Evolutionary conservation across 2,113 vertebrate species (phyloP).

Genomic region (Rhizomys pruinosus): DNA sequence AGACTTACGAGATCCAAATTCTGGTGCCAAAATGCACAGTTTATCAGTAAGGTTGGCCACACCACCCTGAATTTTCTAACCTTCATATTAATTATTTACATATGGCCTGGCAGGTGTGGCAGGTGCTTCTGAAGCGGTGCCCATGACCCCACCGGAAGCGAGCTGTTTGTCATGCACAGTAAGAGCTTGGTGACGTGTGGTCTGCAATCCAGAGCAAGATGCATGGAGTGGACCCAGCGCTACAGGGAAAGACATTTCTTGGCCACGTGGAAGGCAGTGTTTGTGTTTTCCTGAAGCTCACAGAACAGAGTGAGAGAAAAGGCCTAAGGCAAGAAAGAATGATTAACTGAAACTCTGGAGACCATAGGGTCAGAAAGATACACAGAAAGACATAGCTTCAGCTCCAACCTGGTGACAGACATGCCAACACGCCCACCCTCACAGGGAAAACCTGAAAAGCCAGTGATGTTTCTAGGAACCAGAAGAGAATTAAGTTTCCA

Average conservation of each 20-base stretch:
- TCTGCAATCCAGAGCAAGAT: neutral
- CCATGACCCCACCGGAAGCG: neutral
- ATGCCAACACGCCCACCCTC: accelerated
- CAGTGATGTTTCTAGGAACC: neutral
- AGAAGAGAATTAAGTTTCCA: neutral
- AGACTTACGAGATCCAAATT: neutral
- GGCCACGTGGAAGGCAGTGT: neutral
- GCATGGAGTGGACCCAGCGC: neutral
- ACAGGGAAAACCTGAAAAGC: neutral
- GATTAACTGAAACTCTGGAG: neutral
- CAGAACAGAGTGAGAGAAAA: neutral
- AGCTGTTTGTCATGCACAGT: no score
- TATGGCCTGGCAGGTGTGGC: neutral
- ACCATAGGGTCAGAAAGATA: no score
- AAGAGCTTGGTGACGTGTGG: accelerated
- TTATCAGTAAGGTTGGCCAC: neutral
- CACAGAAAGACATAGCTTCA: neutral
- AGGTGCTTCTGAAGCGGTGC: neutral
- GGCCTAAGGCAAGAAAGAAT: neutral
- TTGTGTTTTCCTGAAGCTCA: neutral
- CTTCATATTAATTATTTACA: neutral
- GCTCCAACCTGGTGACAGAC: neutral
- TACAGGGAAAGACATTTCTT: neutral
- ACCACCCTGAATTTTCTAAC: neutral
- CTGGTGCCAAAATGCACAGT: neutral